These are phyloP conservation scores for Euschistus heros DNA, from an alignment of 1,140 invertebrate genomes.

Conservation along the genomic window DNA sequence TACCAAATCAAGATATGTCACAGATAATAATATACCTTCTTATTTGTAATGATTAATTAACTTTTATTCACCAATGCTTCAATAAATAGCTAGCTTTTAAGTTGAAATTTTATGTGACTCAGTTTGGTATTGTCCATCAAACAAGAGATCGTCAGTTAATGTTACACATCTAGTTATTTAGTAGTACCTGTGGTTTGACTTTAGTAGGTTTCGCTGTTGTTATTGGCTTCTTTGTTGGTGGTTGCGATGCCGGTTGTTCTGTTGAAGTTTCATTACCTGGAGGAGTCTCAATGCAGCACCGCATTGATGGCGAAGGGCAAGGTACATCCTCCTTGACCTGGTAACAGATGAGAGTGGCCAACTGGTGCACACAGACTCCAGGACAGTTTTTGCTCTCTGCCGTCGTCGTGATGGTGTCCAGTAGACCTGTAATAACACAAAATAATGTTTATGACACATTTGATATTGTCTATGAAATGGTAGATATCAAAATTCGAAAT, in stretches of 20 bases:
- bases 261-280: conserved; percentile 33
- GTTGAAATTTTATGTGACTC: no score
- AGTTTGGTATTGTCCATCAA: no score
- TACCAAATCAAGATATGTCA: no score
- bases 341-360: conserved; percentile 71
- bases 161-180: no score
- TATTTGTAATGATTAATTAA: no score
- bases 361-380: conserved; percentile 68
- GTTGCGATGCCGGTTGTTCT: neutral
- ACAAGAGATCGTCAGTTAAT: no score
- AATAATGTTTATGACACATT: no score
- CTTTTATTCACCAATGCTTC: no score
- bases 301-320: conserved; percentile 64
- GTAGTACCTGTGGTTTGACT: neutral
- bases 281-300: conserved; percentile 66
- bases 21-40: no score
- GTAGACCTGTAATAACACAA: conserved; percentile 46
- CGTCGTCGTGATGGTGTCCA: conserved; percentile 71
- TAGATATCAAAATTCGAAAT: no score
- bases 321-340: conserved; percentile 68
- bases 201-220: neutral
- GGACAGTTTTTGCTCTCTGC: conserved; percentile 73
- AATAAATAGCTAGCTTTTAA: no score
- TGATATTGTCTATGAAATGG: no score
- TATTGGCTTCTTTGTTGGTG: neutral